phyloP scores from a whole-genome alignment of 2,888 invertebrate species.

The Hyalella azteca region DNA sequence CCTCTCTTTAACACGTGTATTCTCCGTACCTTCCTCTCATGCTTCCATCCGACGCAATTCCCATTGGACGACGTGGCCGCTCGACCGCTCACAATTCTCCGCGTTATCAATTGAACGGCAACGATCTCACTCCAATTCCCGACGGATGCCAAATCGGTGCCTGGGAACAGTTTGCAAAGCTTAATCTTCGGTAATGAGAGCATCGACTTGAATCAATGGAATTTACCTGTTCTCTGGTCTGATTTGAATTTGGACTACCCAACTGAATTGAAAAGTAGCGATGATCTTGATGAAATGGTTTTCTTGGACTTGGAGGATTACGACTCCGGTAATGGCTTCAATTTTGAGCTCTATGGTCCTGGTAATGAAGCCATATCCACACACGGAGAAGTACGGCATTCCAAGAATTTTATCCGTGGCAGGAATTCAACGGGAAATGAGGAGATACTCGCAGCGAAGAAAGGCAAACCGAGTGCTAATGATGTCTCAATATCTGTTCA shows the following conservation, averaged over 20 bases:
- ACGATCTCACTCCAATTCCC: slow-evolving; percentile 2
- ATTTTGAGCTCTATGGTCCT: slow-evolving; percentile 26
- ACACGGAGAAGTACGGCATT: slow-evolving; percentile 38
- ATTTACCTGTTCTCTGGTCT: slow-evolving; percentile 53
- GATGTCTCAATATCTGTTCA: not conserved
- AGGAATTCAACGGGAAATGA: not conserved
- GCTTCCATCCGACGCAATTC: not conserved
- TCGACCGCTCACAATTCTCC: not conserved
- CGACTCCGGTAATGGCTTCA: slow-evolving; percentile 38
- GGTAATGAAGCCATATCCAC: slow-evolving; percentile 8
- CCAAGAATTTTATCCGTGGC: not conserved
- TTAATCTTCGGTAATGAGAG: slow-evolving; percentile 37
- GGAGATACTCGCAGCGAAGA: not conserved
- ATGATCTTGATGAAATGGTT: slow-evolving; percentile 48
- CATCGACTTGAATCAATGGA: slow-evolving; percentile 31
- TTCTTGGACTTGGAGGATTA: slow-evolving; percentile 54
- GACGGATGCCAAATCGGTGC: slow-evolving; percentile 34
- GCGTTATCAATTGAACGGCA: not conserved
- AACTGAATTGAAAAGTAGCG: slow-evolving; percentile 49
- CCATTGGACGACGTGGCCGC: not conserved
- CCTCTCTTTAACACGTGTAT: too few relatives aligned
- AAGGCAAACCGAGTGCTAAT: slow-evolving; percentile 20
- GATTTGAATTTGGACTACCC: slow-evolving; percentile 55
- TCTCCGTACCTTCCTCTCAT: not conserved
- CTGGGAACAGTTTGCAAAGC: slow-evolving; percentile 32